A percentile compares a stretch with the other conserved stretches of the same genome.
Evolutionary conservation across 1,140 invertebrate species (phyloP).

Genomic region (Palaemon carinicauda): DNA sequence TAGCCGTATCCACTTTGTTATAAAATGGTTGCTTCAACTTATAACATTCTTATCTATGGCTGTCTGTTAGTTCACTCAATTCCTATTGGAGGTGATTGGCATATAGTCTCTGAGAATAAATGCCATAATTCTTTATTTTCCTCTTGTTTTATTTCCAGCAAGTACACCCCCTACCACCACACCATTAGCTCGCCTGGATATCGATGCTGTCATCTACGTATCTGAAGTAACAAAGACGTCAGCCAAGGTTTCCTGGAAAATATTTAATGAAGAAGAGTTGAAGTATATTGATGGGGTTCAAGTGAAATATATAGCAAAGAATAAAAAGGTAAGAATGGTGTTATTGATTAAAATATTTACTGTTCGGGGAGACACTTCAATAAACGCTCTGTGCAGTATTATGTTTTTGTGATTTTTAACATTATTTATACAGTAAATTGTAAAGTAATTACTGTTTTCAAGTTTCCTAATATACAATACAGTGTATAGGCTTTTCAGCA

Average conservation of each 20-base stretch:
- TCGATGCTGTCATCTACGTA: conserved; percentile 77
- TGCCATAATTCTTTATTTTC: no score
- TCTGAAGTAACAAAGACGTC: conserved; percentile 80
- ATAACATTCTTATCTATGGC: no score
- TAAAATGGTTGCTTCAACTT: no score
- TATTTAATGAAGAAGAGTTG: conserved; percentile 80
- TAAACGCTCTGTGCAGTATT: not conserved
- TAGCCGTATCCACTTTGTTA: no score
- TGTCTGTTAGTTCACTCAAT: not conserved
- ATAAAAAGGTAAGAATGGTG: conserved; percentile 36
- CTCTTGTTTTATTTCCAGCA: conserved; percentile 57
- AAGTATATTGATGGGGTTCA: conserved; percentile 79
- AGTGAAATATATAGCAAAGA: conserved; percentile 68
- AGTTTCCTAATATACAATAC: no score
- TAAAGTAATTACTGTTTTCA: no score
- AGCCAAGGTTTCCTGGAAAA: conserved; percentile 81
- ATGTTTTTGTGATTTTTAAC: not conserved
- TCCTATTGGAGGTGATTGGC: no score
- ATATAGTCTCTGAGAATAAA: no score
- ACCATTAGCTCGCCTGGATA: conserved; percentile 73
- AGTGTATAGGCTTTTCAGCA: no score
- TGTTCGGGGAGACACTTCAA: not conserved
- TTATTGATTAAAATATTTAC: not conserved
- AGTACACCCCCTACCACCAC: conserved; percentile 65
- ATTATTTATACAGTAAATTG: no score